A percentile compares a stretch with the other conserved stretches of the same genome.
Conservation (phyloP, 2,888 invertebrate genomes). For the Parnassius smintheus region DNA sequence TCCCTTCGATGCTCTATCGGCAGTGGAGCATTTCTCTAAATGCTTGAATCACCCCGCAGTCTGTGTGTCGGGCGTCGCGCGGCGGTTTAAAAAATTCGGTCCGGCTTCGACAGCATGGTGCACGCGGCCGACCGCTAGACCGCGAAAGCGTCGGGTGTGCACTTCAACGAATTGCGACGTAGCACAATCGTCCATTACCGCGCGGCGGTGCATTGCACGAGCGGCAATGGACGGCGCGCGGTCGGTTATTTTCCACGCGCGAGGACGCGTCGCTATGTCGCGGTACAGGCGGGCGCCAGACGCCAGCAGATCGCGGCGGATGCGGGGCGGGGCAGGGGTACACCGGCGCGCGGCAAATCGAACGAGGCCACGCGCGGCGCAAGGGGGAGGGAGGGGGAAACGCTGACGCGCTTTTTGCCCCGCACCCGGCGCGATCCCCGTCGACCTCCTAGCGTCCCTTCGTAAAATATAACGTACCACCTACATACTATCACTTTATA, state of each 20-base stretch:
- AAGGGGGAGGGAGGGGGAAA: constrained; percentile 37
- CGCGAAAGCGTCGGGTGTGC: constrained; percentile 31
- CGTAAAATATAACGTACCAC: constrained; percentile 71
- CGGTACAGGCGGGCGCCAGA: constrained; percentile 54
- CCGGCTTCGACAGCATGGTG: constrained; percentile 37
- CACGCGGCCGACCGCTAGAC: constrained; percentile 55
- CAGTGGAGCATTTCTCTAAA: constrained; percentile 63
- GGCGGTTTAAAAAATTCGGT: constrained; percentile 41
- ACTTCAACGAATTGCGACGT: constrained; percentile 30
- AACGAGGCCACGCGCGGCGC: constrained; percentile 71
- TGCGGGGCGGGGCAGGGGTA: constrained; percentile 50
- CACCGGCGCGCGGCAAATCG: constrained; percentile 66
- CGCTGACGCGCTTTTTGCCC: constrained; percentile 45
- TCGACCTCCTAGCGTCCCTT: constrained; percentile 61
- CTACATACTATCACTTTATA: constrained; percentile 72
- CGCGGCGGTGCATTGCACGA: constrained; percentile 30
- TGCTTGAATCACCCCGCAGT: constrained; percentile 53
- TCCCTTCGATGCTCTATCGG: constrained; percentile 65
- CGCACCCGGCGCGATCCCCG: constrained; percentile 44
- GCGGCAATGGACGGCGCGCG: constrained; percentile 59
- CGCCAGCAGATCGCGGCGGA: constrained; percentile 39
- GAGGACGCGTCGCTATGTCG: constrained; percentile 63
- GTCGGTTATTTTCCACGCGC: constrained; percentile 60
- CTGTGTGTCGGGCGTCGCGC: constrained; percentile 42
- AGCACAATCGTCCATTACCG: constrained; percentile 40